Evolutionary conservation across 2,888 invertebrate species (phyloP), one percentile per base, ranked within the genome.

Genomic region (Plagiodera versicolora): DNA sequence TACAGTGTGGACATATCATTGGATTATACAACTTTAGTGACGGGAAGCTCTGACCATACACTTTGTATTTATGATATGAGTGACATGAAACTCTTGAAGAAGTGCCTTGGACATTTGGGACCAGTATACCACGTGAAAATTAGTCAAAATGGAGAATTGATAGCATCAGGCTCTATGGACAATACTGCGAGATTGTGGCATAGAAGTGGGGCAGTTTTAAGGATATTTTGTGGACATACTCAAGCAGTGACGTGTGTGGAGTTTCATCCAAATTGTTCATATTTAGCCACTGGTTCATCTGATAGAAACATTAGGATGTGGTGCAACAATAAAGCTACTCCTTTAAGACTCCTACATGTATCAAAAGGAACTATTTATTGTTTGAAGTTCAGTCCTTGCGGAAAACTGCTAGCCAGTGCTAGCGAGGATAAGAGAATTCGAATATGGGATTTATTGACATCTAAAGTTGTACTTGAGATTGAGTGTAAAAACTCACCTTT

Each of bases 231-330:
- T 35, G 97, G 96, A 1, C 97, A 98, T 77, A 89, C 88, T 56
- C 86, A 90, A 75, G 92, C 95, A 82, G 90, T 97, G 18, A 93
- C 94, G 77, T 87, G 89, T 75, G 85, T 93, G n/a, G 88, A 89
- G 73, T 95, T 97, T 81, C 97, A 97, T 82, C 94, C 95, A 0
- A 97, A 95, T 80, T 90, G 91, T 68, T 87, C 89, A 70, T 96
- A 97, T 78, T 76, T 96, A 68, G 95, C 94, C 35, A 92, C 94
- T 0, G 96, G 95, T 9, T 93, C 95, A 1, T 87, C 90, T n/a
- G 97, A 97, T 82, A 89, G 90, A 76, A 91, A 90, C 39, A 88
- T 95, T 50, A 86, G 95, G 30, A 81, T 97, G 72, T 97, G 95
- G 95, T 89, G 87, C 68, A 86, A 93, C 55, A 88, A 90, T 63